Percentiles rank a stretch among this genome's conserved stretches.
Evolutionary conservation across 2,888 invertebrate genomes (phyloP).

Genomic region (Sicus ferrugineus): DNA sequence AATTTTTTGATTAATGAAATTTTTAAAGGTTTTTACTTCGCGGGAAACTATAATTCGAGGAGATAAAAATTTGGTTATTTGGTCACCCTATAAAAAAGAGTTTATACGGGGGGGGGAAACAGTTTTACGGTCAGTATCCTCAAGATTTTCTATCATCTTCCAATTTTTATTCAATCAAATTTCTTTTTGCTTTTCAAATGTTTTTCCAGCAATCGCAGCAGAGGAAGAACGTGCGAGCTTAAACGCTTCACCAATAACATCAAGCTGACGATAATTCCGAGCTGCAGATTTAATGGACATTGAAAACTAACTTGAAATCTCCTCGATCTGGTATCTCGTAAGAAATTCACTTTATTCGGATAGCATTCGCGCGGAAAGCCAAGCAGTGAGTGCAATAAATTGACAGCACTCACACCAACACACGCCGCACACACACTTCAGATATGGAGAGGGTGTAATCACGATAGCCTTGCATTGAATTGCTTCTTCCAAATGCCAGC

Average conservation of each 20-base stretch:
- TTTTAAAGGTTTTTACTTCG: no score
- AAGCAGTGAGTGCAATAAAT: slow-evolving; percentile 11
- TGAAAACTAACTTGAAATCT: slow-evolving; percentile 18
- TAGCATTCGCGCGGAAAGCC: not conserved
- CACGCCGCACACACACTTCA: not conserved
- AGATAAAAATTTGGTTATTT: no score
- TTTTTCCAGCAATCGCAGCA: no score
- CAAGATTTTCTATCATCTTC: not conserved
- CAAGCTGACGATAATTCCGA: slow-evolving; percentile 12
- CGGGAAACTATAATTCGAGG: no score
- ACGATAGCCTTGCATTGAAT: slow-evolving; percentile 17
- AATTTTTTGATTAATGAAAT: no score
- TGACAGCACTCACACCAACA: not conserved
- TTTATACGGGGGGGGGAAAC: no score
- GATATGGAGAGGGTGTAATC: not conserved
- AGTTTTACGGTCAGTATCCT: no score
- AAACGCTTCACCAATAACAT: not conserved
- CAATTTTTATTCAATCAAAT: not conserved
- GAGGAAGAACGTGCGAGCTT: not conserved
- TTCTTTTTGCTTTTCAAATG: no score
- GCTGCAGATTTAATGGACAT: slow-evolving; percentile 1
- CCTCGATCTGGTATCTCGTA: not conserved
- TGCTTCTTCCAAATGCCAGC: slow-evolving; percentile 12
- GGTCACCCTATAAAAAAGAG: no score
- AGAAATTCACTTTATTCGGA: not conserved